Conservation (phyloP, 2,888 invertebrate genomes). For the Drosophila rellima region DNA sequence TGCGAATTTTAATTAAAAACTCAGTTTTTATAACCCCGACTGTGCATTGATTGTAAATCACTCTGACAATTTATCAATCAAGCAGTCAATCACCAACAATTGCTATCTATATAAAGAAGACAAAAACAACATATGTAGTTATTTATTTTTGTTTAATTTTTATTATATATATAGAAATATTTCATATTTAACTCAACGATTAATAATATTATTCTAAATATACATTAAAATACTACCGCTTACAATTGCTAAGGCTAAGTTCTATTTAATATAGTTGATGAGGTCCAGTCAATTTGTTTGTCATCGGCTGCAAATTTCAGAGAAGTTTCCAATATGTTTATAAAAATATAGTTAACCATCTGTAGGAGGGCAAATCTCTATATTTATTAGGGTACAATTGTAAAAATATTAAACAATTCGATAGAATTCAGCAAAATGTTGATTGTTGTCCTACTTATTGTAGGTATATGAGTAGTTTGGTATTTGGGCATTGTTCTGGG, state of each 20-base stretch:
- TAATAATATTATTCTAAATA: slow-evolving; percentile 6
- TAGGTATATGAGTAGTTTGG: slow-evolving; percentile 68
- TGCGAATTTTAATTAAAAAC: no score
- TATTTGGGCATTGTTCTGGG: slow-evolving; percentile 81
- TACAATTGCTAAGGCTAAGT: slow-evolving; percentile 8
- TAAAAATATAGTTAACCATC: background rate
- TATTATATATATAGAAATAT: background rate
- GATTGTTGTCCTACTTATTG: slow-evolving; percentile 60
- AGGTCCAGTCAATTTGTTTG: background rate
- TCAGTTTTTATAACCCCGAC: no score
- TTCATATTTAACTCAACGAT: slow-evolving; percentile 14
- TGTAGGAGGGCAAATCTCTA: background rate
- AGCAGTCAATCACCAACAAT: no score
- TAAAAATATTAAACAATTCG: slow-evolving; percentile 7
- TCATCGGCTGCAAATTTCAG: background rate
- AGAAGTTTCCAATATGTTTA: background rate
- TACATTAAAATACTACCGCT: background rate
- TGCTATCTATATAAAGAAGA: no score
- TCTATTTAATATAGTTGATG: background rate
- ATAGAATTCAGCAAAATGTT: slow-evolving; percentile 9
- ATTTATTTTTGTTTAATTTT: background rate
- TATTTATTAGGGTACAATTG: background rate
- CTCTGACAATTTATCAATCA: no score
- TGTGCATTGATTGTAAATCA: no score
- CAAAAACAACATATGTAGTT: no score